Base-by-base conservation (phyloP, 2,888 invertebrate genomes). In the Lomographa bimaculata region DNA sequence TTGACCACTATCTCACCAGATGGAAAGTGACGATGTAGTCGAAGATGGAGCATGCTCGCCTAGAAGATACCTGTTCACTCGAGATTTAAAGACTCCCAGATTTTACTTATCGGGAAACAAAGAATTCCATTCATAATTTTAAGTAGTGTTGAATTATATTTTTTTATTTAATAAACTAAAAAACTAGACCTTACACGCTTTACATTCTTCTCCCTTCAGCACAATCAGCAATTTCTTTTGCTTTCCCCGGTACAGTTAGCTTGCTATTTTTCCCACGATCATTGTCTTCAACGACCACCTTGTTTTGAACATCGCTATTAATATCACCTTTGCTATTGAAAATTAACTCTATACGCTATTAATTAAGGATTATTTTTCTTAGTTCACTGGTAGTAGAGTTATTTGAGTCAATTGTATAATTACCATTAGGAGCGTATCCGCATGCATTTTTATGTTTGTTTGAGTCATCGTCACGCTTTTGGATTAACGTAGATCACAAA, bases 221-320 rank as follows among this genome's bases (percentile, higher is more conserved):
- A 74, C 71, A 79, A 76, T 77, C 45, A 59, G 39, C 56, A 45
- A 60, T 58, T 69, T 71, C 68, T 73, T 70, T 28, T 46, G 69
- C 71, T 75, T 71, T 72, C 70, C 54, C 61, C 49, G 49, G 50
- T 74, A 82, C 81, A 76, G 78, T 84, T 79, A 80, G 4, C 35
- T 42, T 39, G 57, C 64, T 54, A 71, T 50, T 76, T 72, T 81
- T 84, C 84, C 80, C 84, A 84, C 83, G 83, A 60, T 73, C 69
- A 77, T 77, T 75, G 70, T 76, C 63, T 72, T 57, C 45, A 65
- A 62, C 63, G 60, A 66, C 21, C 30, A 17, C 33, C 23, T 36
- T 18, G 28, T 36, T 46, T 37, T 39, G 46, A 32, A 37, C 24
- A 36, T 20, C 20, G 18, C 6, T 30, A 36, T 34, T 23, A 39